A percentile compares a stretch with the other conserved stretches of the same genome.
Conservation (phyloP, 2,113 vertebrate species). For the Rutilus rutilus region DNA sequence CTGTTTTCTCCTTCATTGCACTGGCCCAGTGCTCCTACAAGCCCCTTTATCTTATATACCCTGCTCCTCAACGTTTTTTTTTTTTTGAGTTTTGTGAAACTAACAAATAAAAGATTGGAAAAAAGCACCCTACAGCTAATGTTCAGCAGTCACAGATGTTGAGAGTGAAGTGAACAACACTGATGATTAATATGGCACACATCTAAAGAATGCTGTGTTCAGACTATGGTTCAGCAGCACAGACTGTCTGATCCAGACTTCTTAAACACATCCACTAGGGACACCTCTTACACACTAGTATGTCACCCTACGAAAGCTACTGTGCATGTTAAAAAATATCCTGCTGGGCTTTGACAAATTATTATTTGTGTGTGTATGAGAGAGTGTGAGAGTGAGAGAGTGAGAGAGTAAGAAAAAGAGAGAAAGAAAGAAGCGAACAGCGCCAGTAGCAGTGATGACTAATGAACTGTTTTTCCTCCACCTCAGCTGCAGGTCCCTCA, state of each 20-base stretch:
- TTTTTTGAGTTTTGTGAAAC: slow-evolving; percentile 8
- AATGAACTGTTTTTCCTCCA: slow-evolving; percentile 54
- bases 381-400: no score
- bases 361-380: neutral
- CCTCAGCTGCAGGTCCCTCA: slow-evolving; percentile 44
- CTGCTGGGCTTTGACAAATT: neutral
- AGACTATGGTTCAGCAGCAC: neutral
- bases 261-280: neutral
- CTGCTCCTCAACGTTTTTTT: neutral
- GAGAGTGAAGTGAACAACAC: neutral
- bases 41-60: neutral
- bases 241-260: slow-evolving; percentile 9
- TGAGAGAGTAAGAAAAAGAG: neutral
- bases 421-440: neutral
- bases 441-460: slow-evolving; percentile 53
- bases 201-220: slow-evolving; percentile 31
- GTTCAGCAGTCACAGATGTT: slow-evolving; percentile 16
- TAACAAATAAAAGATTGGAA: neutral
- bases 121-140: neutral
- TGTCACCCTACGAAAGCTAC: neutral
- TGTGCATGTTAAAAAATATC: slow-evolving; percentile 5
- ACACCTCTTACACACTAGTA: neutral
- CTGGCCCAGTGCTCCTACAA: slow-evolving; percentile 20
- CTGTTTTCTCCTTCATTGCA: neutral
- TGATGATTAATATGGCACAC: slow-evolving; percentile 36